Percentiles rank a stretch among this genome's conserved stretches.
These are phyloP conservation scores for Dromaius novaehollandiae DNA, from an alignment of 2,113 vertebrate genomes.

Conservation along the genomic window DNA sequence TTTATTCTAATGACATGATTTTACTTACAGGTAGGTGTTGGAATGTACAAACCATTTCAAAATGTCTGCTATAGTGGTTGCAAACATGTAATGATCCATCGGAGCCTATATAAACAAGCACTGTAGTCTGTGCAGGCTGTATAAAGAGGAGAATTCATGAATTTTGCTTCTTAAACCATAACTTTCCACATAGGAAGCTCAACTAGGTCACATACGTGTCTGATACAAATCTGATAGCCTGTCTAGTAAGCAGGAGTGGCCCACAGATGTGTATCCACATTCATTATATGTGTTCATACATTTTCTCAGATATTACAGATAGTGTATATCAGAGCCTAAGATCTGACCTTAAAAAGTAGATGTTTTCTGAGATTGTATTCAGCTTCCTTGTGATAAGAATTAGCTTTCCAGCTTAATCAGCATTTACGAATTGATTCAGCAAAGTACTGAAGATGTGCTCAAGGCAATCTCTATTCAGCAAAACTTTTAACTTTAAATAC, in stretches of 20 bases:
- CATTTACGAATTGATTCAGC: not conserved
- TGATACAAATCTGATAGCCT: not conserved
- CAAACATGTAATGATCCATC: not conserved
- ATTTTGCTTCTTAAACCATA: slow-evolving; percentile 30
- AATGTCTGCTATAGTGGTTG: not conserved
- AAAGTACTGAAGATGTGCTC: not conserved
- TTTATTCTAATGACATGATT: not conserved
- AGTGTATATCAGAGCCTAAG: not conserved
- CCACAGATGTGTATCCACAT: not conserved
- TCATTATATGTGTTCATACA: not conserved
- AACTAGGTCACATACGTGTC: slow-evolving; percentile 3
- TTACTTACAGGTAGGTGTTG: not conserved
- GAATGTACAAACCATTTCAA: not conserved
- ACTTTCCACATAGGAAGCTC: slow-evolving; percentile 28
- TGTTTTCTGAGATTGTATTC: not conserved
- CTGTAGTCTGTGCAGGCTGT: not conserved
- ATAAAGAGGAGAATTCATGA: not conserved
- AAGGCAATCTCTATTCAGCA: not conserved
- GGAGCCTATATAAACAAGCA: not conserved
- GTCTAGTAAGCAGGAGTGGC: not conserved
- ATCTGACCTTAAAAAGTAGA: slow-evolving; percentile 32
- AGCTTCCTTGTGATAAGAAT: not conserved
- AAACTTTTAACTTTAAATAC: not conserved
- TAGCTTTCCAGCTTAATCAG: slow-evolving; percentile 14
- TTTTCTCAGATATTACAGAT: slow-evolving; percentile 24